Conservation (phyloP, 2,113 vertebrate species). For the Scomber colias region DNA sequence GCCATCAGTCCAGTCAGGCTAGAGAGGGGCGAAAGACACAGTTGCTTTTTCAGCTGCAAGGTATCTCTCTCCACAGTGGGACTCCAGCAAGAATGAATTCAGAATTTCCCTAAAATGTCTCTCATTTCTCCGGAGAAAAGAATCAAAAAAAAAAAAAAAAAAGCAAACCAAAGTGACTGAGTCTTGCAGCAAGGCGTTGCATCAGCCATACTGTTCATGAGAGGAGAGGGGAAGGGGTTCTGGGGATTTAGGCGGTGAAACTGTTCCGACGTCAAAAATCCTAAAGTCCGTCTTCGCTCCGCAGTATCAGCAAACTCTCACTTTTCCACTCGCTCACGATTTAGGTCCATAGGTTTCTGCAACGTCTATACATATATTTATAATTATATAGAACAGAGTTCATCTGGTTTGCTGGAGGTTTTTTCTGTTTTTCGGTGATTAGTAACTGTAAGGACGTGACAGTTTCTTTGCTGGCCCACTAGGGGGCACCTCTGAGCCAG, state of each 20-base stretch:
- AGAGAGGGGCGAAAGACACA: slow-evolving; percentile 56
- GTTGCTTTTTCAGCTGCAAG: slow-evolving; percentile 54
- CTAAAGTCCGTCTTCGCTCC: slow-evolving; percentile 63
- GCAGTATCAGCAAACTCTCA: slow-evolving; percentile 45
- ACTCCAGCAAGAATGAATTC: slow-evolving; percentile 69
- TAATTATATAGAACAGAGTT: slow-evolving; percentile 82
- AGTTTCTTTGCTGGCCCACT: slow-evolving; percentile 70
- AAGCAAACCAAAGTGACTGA: slow-evolving; percentile 59
- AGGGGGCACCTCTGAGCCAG: slow-evolving; percentile 53
- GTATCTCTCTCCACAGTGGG: slow-evolving; percentile 65
- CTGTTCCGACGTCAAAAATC: slow-evolving; percentile 68
- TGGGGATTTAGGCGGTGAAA: slow-evolving; percentile 42
- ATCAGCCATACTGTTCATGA: slow-evolving; percentile 64
- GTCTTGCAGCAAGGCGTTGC: slow-evolving; percentile 49
- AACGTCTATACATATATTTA: slow-evolving; percentile 85
- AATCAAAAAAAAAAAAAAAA: slow-evolving; percentile 42
- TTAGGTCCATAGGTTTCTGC: slow-evolving; percentile 80
- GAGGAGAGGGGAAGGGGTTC: slow-evolving; percentile 14
- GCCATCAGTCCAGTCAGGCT: slow-evolving; percentile 74
- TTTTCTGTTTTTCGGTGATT: slow-evolving; percentile 74
- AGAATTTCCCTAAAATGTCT: slow-evolving; percentile 74
- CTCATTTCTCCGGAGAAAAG: slow-evolving; percentile 65
- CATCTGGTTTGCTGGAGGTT: slow-evolving; percentile 73
- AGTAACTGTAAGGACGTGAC: slow-evolving; percentile 70
- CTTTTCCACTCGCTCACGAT: slow-evolving; percentile 55